Percentiles rank a stretch among this genome's conserved stretches.
Conservation (phyloP, 2,113 vertebrate genomes). For the Acrocephalus kingi region DNA sequence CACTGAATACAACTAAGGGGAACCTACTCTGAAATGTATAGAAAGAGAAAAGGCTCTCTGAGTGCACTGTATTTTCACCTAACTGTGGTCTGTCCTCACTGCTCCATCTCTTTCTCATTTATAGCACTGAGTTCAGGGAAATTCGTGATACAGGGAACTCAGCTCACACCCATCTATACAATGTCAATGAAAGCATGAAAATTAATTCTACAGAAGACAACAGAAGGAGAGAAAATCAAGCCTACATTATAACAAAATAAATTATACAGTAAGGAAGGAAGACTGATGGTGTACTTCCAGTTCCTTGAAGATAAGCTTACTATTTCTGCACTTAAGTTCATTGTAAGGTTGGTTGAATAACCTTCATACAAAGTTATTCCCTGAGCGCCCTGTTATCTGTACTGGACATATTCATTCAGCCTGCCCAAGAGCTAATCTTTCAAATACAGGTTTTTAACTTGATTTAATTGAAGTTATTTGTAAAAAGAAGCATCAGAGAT, state of each 20-base stretch:
- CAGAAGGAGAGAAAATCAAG: not conserved
- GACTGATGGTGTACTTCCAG: not conserved
- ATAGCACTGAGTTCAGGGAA: not conserved
- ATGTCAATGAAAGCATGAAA: not conserved
- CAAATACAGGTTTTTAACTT: not conserved
- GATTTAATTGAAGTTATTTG: not conserved
- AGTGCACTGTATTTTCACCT: not conserved
- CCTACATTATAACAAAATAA: not conserved
- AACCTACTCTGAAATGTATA: not conserved
- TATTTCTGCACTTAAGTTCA: not conserved
- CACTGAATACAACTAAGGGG: not conserved
- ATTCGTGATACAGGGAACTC: not conserved
- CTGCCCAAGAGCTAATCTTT: not conserved
- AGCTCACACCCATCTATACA: not conserved
- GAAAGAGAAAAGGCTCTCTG: not conserved
- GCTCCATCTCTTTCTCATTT: not conserved
- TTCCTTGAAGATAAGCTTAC: not conserved
- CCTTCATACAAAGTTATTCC: not conserved
- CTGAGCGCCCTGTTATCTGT: not conserved
- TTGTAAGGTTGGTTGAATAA: not conserved
- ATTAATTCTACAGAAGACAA: not conserved
- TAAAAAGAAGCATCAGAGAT: not conserved
- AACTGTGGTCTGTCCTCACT: rapidly evolving
- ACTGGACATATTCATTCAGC: not conserved
- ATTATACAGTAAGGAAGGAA: not conserved